Base-by-base conservation (phyloP, 2,113 vertebrate species). In the Pseudopodoces humilis region DNA sequence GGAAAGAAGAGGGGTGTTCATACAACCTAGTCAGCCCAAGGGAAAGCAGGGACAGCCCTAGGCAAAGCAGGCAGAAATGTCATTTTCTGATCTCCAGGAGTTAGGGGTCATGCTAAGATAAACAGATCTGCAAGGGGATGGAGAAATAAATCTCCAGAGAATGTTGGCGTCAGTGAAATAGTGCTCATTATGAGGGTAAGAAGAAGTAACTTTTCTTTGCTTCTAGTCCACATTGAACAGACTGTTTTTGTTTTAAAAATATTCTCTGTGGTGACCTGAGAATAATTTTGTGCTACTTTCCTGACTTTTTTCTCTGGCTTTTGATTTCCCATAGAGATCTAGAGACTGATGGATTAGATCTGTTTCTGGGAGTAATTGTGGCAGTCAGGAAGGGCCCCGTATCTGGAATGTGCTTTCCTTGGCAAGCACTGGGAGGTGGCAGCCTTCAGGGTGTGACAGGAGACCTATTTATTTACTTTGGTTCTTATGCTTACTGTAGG, bases 381-480 rank as follows among this genome's bases (percentile, higher is more conserved):
- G 82, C 94, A 88, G 75, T 43, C 86, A 83, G 93, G 85, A 96
- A 92, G 82, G 69, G 77, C 81, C 69, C 16, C 0, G 0, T 80
- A 81, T 84, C 88, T 96, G 88, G 88, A 95, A 93, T 88, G 76
- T 92, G 80, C 68, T 95, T 96, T 94, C 49, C 64, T 88, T 95
- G 94, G 94, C 88, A 77, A 86, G 72, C 2, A 2, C 68, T 75
- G 85, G 72, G 64, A 71, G 68, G 78, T 96, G 85, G 83, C 88
- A 95, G 64, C 72, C 60, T 81, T 86, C 47, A 83, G 96, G 90
- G 85, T 90, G 83, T 93, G 88, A 96, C 72, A 49, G 56, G 71
- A 86, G 79, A 94, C 64, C 59, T 92, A 12, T 90, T 95, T 95
- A 70, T 94, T 83, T 90, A 33, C 37, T 89, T 91, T 76, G 46